These are phyloP conservation scores for Heteromyza rotundicornis DNA, from an alignment of 2,888 invertebrate genomes.

Conservation along the genomic window DNA sequence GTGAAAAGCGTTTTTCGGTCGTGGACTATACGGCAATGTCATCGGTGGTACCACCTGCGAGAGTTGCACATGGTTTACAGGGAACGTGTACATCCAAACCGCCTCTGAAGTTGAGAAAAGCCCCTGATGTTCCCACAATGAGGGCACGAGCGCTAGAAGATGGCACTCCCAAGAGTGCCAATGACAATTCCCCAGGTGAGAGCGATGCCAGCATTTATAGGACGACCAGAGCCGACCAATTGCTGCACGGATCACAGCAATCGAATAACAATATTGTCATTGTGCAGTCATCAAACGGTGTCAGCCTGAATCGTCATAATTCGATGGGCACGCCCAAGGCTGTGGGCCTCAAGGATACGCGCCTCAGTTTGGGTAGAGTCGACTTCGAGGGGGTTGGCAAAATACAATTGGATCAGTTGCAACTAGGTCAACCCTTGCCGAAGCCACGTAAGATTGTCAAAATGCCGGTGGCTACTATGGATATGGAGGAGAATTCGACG, in stretches of 20 bases:
- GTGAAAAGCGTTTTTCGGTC: constrained; percentile 37
- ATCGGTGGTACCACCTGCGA: constrained; percentile 27
- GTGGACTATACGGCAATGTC: constrained; percentile 18
- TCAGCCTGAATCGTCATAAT: constrained; percentile 47
- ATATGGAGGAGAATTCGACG: constrained; percentile 38
- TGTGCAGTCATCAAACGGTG: constrained; percentile 31
- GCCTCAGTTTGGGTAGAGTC: constrained; percentile 50
- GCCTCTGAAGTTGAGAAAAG: constrained; percentile 52
- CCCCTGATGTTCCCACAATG: constrained; percentile 54
- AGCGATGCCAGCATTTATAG: constrained; percentile 10
- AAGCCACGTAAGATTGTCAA: constrained; percentile 55
- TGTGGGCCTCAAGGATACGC: constrained; percentile 48
- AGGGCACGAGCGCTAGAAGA: constrained; percentile 39
- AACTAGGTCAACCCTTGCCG: constrained; percentile 50
- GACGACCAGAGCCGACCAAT: not conserved
- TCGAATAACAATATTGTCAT: constrained; percentile 36
- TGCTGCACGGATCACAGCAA: constrained; percentile 6
- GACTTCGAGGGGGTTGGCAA: constrained; percentile 50
- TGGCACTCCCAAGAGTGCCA: constrained; percentile 30
- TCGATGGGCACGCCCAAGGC: constrained; percentile 40
- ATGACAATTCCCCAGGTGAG: constrained; percentile 27
- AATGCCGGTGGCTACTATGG: constrained; percentile 53
- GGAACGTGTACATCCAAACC: constrained; percentile 41
- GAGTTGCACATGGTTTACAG: constrained; percentile 23
- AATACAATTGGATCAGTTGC: constrained; percentile 36